phyloP scores from a whole-genome alignment of 2,888 invertebrate genomes.

The Macrophya alboannulata region DNA sequence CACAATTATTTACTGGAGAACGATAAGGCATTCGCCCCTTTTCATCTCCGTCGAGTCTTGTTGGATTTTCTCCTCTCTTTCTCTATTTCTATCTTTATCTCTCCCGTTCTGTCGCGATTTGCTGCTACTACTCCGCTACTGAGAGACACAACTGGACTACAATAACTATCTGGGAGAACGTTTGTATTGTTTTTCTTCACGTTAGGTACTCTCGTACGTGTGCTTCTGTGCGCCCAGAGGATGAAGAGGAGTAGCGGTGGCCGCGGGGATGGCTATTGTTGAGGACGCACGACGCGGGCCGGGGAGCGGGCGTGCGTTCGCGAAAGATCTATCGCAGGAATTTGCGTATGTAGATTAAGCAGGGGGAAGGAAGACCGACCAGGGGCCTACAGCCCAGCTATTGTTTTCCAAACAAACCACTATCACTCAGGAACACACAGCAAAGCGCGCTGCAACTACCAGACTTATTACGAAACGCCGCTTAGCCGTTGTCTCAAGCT shows the following conservation, averaged over 20 bases:
- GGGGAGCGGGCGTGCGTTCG: conserved; percentile 56
- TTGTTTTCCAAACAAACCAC: conserved; percentile 56
- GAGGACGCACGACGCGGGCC: conserved; percentile 69
- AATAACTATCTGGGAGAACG: conserved; percentile 76
- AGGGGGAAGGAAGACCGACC: conserved; percentile 62
- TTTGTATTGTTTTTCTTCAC: conserved; percentile 77
- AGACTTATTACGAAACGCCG: conserved; percentile 54
- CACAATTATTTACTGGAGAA: conserved; percentile 64
- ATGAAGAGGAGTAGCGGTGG: conserved; percentile 64
- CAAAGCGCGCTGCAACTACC: conserved; percentile 41
- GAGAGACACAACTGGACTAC: conserved; percentile 65
- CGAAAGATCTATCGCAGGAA: conserved; percentile 76
- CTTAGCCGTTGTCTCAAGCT: conserved; percentile 52
- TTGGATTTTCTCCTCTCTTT: conserved; percentile 64
- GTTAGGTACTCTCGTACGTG: conserved; percentile 25
- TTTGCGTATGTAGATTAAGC: conserved; percentile 77
- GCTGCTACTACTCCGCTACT: conserved; percentile 61
- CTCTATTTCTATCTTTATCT: conserved; percentile 57
- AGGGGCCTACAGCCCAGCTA: conserved; percentile 25
- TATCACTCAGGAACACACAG: conserved; percentile 51
- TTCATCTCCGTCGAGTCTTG: conserved; percentile 42
- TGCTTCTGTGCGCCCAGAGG: neutral
- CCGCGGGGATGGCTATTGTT: conserved; percentile 71
- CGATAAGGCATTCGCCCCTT: conserved; percentile 51
- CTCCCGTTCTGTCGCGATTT: conserved; percentile 54